Base-by-base conservation (phyloP, 2,888 invertebrate genomes). In the Drosophila tanythrix region DNA sequence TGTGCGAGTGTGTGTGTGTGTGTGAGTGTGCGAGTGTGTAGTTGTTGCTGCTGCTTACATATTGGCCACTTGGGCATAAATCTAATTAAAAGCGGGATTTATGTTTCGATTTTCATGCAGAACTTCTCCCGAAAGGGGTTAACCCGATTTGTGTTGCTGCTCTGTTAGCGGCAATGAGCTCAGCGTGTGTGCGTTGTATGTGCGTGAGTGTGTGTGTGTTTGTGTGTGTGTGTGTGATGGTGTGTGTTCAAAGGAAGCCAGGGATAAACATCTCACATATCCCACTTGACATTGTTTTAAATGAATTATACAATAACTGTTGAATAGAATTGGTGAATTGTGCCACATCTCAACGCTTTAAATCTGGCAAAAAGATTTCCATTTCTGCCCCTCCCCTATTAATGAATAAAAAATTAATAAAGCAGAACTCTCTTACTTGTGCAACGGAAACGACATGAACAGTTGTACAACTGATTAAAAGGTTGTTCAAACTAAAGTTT, bases 31-130 rank as follows among this genome's bases (percentile, higher is more conserved):
- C 40, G 27, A 33, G 52, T 68, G 25, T 46, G 46, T 25, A 46
- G 46, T 46, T 46, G 15, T 8, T 25, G 25, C 46, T 50, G 27
- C 50, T 50, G 52, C 33, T 61, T 52, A 58, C 62, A 62, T 70
- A 82, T 79, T 73, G 88, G 79, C 81, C 85, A 82, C 87, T 82
- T 87, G 83, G 84, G 83, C 58, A 80, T 83, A 80, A 87, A 82
- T 86, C 87, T 83, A 87, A 87, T 83, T 83, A 87, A 83, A 83
- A 80, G 71, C 67, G 70, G 80, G 75, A 80, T 80, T 83, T 86
- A 66, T 66, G 64, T 62, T 65, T 72, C 76, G 81, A 81, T 83
- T 83, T 75, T 58, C 55, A 70, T 56, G 55, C 50, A 36, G 58
- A 67, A 67, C 70, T 75, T 52, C 65, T 52, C 59, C 50, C 55